A percentile compares a stretch with the other conserved stretches of the same genome.
phyloP scores from a whole-genome alignment of 2,888 invertebrate genomes.

The Drosophila paranaensis region DNA sequence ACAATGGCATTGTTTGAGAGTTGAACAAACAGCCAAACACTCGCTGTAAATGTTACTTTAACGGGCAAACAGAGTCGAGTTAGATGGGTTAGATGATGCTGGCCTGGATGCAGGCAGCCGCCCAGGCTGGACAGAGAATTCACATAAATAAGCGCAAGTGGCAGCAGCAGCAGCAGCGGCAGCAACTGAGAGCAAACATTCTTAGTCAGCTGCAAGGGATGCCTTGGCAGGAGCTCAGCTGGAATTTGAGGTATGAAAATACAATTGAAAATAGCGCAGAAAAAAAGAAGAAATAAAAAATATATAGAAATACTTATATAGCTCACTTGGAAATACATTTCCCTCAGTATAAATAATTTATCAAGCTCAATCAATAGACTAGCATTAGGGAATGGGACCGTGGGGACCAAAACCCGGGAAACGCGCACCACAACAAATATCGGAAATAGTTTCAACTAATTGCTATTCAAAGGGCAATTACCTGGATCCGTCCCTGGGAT shows the following conservation, averaged over 20 bases:
- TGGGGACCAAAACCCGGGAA: background rate
- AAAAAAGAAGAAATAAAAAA: constrained; percentile 14
- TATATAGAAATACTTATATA: constrained; percentile 7
- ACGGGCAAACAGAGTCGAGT: constrained; percentile 23
- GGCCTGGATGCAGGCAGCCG: background rate
- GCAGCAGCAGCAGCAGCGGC: constrained; percentile 26
- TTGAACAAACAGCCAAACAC: constrained; percentile 48
- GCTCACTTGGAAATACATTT: constrained; percentile 1
- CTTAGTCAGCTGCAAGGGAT: constrained; percentile 48
- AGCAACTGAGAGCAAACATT: constrained; percentile 35
- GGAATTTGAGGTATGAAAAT: constrained; percentile 58
- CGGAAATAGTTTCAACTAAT: constrained; percentile 59
- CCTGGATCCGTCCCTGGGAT: constrained; percentile 43
- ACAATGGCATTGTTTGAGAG: constrained; percentile 47
- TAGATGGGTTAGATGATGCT: constrained; percentile 2
- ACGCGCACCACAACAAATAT: constrained; percentile 41
- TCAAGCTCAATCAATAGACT: constrained; percentile 47
- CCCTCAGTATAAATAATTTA: constrained; percentile 10
- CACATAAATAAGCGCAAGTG: constrained; percentile 68
- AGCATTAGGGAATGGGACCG: background rate
- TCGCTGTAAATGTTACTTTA: constrained; percentile 32
- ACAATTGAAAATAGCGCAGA: constrained; percentile 41
- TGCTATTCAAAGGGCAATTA: constrained; percentile 64
- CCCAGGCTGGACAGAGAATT: constrained; percentile 35
- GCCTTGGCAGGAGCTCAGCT: constrained; percentile 22